Percentiles rank a stretch among this genome's conserved stretches.
Conservation (phyloP, 2,888 invertebrate genomes). For the Lycaena phlaeas region DNA sequence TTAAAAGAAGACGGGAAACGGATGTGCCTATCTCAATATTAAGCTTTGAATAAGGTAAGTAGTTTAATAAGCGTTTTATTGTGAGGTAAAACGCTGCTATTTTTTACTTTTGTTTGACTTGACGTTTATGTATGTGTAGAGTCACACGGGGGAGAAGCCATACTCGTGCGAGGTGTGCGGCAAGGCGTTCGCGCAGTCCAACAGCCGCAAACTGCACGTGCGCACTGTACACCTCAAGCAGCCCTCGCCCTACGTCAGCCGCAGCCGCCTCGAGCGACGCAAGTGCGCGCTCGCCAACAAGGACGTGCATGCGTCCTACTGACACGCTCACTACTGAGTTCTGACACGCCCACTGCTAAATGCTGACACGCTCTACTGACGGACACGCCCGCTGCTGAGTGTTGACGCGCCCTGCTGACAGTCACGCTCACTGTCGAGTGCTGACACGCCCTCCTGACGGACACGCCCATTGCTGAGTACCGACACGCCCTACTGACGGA, state of each 20-base stretch:
- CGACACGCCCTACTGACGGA: neutral
- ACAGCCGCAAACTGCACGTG: slow-evolving; percentile 47
- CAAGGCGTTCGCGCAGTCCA: slow-evolving; percentile 49
- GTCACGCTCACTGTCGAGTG: too few species aligned
- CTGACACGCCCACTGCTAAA: too few species aligned
- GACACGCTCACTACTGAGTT: neutral
- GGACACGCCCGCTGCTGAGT: neutral
- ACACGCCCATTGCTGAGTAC: neutral
- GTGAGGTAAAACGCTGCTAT: too few species aligned
- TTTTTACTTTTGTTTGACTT: too few species aligned
- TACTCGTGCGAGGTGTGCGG: slow-evolving; percentile 53
- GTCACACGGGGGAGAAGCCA: slow-evolving; percentile 47
- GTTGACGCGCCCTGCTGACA: neutral
- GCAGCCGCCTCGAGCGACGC: slow-evolving; percentile 28
- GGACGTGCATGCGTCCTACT: slow-evolving; percentile 11
- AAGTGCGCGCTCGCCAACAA: slow-evolving; percentile 15
- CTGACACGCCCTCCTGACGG: neutral
- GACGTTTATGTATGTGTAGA: slow-evolving; percentile 23
- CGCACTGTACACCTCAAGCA: slow-evolving; percentile 39
- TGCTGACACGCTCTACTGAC: neutral
- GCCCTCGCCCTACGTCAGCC: slow-evolving; percentile 38
- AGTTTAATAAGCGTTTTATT: too few species aligned
- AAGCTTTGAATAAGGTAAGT: too few species aligned
- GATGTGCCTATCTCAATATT: too few species aligned
- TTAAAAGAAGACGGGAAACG: too few species aligned